Conservation (phyloP, 2,888 invertebrate species). For the Scotopteryx bipunctaria region DNA sequence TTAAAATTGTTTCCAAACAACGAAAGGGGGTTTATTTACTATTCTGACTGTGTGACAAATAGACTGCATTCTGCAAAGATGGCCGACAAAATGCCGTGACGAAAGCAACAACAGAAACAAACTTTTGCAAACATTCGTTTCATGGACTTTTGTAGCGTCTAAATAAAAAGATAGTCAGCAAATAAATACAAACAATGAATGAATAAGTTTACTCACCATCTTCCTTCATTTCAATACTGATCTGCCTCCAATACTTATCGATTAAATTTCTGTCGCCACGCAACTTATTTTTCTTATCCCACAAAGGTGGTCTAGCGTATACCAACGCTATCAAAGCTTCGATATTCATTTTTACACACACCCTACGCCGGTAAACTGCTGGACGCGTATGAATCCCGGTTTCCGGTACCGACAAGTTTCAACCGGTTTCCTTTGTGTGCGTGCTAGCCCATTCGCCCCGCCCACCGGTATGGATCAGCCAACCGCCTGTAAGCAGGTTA, state of each 20-base stretch:
- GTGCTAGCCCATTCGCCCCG: constrained; percentile 15
- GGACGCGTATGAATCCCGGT: constrained; percentile 22
- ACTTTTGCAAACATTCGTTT: background rate
- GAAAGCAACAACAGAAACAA: background rate
- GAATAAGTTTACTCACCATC: constrained; percentile 15
- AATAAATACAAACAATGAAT: background rate
- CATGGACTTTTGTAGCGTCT: background rate
- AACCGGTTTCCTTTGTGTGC: constrained; percentile 27
- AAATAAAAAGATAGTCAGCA: background rate
- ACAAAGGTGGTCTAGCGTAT: constrained; percentile 19
- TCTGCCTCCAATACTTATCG: constrained; percentile 26
- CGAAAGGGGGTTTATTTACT: background rate
- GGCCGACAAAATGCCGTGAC: background rate
- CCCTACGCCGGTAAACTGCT: constrained; percentile 18
- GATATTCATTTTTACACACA: constrained; percentile 21
- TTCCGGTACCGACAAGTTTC: constrained; percentile 24
- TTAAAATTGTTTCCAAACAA: background rate
- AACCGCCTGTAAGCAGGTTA: constrained; percentile 18
- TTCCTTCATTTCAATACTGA: constrained; percentile 27
- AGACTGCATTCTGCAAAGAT: constrained; percentile 7
- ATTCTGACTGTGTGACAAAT: background rate
- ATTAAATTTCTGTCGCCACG: constrained; percentile 22
- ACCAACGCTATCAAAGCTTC: constrained; percentile 23
- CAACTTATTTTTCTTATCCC: constrained; percentile 22
- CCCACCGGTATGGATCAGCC: constrained; percentile 16